Base-by-base conservation (phyloP, 2,888 invertebrate species). In the Allygus modestus region DNA sequence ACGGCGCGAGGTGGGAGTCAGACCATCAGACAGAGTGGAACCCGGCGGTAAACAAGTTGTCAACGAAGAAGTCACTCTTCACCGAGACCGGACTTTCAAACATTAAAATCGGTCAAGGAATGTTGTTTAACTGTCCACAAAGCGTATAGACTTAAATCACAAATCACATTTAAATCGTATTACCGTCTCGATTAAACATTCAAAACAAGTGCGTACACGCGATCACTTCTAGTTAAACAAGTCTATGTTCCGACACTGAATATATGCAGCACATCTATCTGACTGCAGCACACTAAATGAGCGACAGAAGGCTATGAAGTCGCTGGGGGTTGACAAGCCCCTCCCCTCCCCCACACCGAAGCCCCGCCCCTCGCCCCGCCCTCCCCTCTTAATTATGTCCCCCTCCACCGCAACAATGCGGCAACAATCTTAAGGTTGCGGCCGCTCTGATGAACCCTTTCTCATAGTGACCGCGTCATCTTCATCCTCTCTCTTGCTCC, bases 321-420 rank as follows among this genome's bases (percentile, higher is more conserved):
- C n/a, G 20, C 23, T 1, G 23, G 51, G 37, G 73, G 43, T 23
- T 43, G 82, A 51, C 69, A 69, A 41, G 71, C 43, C 41, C 69
- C 37, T 26, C 82, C 65, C 41, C 65, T 65, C 17, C 65, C 43
- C 26, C n/a, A n/a, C 17, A 15, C 69, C 20, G 20, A 28, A 9
- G 73, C 71, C 31, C 26, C 82, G 73, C 82, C 71, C 73, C 41
- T 37, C 41, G 65, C 69, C n/a, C 65, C 82, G 69, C 82, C 65
- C 82, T 26, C 54, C 73, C 82, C 69, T 82, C 82, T 71, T 82
- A 82, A 82, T 82, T 82, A 82, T 71, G 71, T 82, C 51, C 46
- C 82, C 82, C 69, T 71, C 82, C 73, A 71, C 82, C 82, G 26
- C 82, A 82, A 82, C 82, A 82, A 82, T 82, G 82, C 82, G 41